Evolutionary conservation across 2,888 invertebrate species (phyloP).

Genomic region (Syrista parreyssii): DNA sequence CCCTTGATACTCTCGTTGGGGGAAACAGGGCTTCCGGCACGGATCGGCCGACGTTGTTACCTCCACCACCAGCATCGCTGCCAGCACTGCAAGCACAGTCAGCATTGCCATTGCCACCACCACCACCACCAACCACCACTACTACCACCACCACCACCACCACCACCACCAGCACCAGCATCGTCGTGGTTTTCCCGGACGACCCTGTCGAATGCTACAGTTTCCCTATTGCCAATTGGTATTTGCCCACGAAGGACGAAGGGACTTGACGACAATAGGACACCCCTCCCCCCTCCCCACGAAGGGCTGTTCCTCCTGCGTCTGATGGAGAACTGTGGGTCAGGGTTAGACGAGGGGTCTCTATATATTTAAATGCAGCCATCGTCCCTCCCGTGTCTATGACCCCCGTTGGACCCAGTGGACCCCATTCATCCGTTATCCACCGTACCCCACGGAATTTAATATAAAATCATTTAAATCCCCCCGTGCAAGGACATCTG

Average conservation of each 20-base stretch:
- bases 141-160: not conserved
- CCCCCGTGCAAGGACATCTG: slow-evolving; percentile 20
- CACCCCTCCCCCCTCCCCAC: slow-evolving; percentile 51
- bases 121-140: not conserved
- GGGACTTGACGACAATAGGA: slow-evolving; percentile 39
- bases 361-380: slow-evolving; percentile 29
- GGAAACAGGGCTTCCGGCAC: not conserved
- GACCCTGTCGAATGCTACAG: not conserved
- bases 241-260: slow-evolving; percentile 28
- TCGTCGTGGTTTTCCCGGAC: not conserved
- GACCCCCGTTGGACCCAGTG: not conserved
- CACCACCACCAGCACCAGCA: not conserved
- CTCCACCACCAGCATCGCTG: not conserved
- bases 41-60: not conserved
- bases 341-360: slow-evolving; percentile 51
- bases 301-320: not conserved
- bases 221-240: slow-evolving; percentile 35
- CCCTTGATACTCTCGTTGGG: not conserved
- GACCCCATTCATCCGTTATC: not conserved
- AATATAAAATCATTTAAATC: slow-evolving; percentile 51
- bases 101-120: not conserved
- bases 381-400: not conserved
- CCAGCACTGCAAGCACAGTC: not conserved
- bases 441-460: slow-evolving; percentile 33
- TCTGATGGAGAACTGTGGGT: slow-evolving; percentile 46